Evolutionary conservation across 1,140 invertebrate species (phyloP).

Genomic region (fruit fly (Drosophila melanogaster)): DNA sequence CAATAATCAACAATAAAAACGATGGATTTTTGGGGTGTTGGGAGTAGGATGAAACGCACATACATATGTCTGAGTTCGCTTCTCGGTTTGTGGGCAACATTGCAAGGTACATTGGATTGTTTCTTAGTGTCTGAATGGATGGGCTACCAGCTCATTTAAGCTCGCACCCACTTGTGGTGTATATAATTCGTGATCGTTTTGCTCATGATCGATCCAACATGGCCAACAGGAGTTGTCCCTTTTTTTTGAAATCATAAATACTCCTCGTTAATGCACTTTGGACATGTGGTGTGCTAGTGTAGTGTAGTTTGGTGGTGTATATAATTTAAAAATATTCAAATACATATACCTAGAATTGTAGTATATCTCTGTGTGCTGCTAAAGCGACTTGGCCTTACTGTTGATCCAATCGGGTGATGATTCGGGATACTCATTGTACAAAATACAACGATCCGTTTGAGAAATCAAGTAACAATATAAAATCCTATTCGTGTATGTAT

Average conservation of each 20-base stretch:
- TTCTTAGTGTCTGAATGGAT: conserved; percentile 53
- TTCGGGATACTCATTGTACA: neutral
- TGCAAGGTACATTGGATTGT: conserved; percentile 77
- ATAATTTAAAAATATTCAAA: conserved; percentile 38
- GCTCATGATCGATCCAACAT: conserved; percentile 4
- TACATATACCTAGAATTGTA: conserved; percentile 26
- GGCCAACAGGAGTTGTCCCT: conserved; percentile 11
- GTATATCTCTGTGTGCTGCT: conserved; percentile 24
- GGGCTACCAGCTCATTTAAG: conserved; percentile 32
- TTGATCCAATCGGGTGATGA: conserved; percentile 11
- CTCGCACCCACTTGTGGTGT: conserved; percentile 15
- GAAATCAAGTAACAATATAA: conserved; percentile 23
- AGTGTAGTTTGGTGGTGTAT: neutral
- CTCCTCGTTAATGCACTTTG: conserved; percentile 50
- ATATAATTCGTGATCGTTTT: conserved; percentile 17
- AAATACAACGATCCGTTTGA: too few species aligned
- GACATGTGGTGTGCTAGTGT: conserved; percentile 9
- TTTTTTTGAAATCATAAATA: conserved; percentile 33
- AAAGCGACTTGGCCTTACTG: conserved; percentile 20
- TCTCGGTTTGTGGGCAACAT: conserved; percentile 37
- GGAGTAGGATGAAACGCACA: neutral
- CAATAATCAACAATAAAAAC: conserved; percentile 52
- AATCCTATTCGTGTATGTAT: conserved; percentile 18
- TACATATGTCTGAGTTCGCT: conserved; percentile 21
- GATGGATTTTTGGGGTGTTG: conserved; percentile 3